phyloP scores from a whole-genome alignment of 1,140 invertebrate species.

The Globodera ellingtonae region DNA sequence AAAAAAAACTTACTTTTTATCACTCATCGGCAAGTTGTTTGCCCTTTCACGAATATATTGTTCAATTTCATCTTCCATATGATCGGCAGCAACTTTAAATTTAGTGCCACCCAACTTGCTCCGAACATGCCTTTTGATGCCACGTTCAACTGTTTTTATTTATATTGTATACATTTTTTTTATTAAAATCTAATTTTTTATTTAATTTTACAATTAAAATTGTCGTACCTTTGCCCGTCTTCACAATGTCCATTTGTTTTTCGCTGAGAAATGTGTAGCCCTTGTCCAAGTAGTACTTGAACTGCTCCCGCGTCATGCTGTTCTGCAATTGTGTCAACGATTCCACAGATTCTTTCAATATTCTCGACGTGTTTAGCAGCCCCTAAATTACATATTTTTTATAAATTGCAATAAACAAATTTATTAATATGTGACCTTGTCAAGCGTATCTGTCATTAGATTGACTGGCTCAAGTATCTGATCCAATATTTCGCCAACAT shows the following conservation, averaged over 20 bases:
- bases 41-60: neutral
- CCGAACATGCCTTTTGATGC: neutral
- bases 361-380: neutral
- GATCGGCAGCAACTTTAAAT: neutral
- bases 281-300: conserved; percentile 9
- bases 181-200: conserved; percentile 3
- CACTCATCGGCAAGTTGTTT: neutral
- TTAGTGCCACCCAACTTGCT: neutral
- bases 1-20: neutral
- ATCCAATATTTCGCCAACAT: neutral
- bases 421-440: neutral
- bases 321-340: neutral
- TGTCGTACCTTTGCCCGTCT: neutral
- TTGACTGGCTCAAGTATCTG: neutral
- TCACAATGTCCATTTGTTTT: conserved; percentile 15
- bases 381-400: neutral
- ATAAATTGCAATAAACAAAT: neutral
- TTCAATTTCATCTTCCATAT: conserved; percentile 6
- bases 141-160: neutral
- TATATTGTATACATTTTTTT: neutral
- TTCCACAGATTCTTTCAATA: neutral
- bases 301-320: conserved; percentile 16
- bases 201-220: conserved; percentile 26
- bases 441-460: neutral
- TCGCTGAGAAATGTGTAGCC: conserved; percentile 18